Conservation (phyloP, 2,113 vertebrate species). For the Lepisosteus oculatus region DNA sequence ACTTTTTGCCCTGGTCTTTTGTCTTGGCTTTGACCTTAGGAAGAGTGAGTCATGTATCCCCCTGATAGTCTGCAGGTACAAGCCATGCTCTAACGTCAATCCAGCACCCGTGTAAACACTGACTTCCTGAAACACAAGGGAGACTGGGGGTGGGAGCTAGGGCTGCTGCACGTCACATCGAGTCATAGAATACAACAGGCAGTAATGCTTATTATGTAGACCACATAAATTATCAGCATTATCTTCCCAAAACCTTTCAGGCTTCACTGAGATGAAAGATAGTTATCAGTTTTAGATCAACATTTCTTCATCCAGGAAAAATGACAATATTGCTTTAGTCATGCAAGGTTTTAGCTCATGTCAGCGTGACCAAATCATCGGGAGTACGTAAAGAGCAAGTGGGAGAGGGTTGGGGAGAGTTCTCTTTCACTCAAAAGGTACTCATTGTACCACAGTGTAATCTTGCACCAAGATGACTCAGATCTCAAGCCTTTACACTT, state of each 20-base stretch:
- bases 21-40: neutral
- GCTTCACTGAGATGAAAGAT: neutral
- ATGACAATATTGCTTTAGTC: neutral
- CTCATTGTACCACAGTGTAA: no score
- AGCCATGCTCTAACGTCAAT: neutral
- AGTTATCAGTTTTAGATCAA: neutral
- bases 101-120: neutral
- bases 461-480: no score
- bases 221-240: neutral
- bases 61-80: neutral
- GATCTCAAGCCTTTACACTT: no score
- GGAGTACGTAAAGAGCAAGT: neutral
- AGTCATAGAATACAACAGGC: neutral
- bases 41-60: conserved; percentile 1
- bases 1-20: no score
- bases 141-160: neutral
- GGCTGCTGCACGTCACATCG: neutral
- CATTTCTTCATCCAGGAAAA: neutral
- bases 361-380: no score
- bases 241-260: neutral
- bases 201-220: no score
- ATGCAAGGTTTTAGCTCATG: neutral
- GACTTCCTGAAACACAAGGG: conserved; percentile 1
- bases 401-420: neutral
- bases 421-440: no score